Conservation (phyloP, 1,140 invertebrate genomes). For the Meloidogyne floridensis region DNA sequence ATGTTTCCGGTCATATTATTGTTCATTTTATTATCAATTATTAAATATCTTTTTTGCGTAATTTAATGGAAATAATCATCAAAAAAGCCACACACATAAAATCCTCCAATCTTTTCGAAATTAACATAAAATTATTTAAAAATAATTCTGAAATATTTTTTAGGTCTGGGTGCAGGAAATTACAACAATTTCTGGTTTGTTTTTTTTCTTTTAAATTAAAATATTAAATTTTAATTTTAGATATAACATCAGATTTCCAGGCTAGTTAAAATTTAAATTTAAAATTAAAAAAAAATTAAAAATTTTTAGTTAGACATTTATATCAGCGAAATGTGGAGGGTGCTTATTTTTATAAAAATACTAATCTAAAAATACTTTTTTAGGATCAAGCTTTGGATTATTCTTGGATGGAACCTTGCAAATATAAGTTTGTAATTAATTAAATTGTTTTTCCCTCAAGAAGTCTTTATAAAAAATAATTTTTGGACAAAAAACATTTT, state of each 20-base stretch:
- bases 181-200: slow-evolving; percentile 55
- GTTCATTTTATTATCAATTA: too few relatives aligned
- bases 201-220: not conserved
- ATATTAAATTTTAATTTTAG: slow-evolving; percentile 6
- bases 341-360: not conserved
- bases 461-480: too few relatives aligned
- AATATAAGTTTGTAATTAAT: slow-evolving; percentile 50
- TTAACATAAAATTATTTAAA: too few relatives aligned
- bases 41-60: too few relatives aligned
- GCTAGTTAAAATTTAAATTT: slow-evolving; percentile 23
- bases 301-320: slow-evolving; percentile 62
- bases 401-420: slow-evolving; percentile 60
- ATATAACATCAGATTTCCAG: slow-evolving; percentile 64
- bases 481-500: too few relatives aligned
- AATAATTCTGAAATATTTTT: not conserved
- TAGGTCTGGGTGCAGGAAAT: slow-evolving; percentile 66
- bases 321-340: slow-evolving; percentile 62
- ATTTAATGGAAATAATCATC: too few relatives aligned
- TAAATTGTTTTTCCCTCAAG: too few relatives aligned
- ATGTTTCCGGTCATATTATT: too few relatives aligned
- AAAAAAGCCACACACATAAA: too few relatives aligned
- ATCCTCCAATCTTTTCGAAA: too few relatives aligned
- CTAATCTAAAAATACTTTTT: not conserved
- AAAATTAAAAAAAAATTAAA: not conserved
- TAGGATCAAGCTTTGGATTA: slow-evolving; percentile 45